Evolutionary conservation across 2,888 invertebrate genomes (phyloP), one percentile per base, ranked within the genome.

Genomic region (Torymus aiolomorphi): DNA sequence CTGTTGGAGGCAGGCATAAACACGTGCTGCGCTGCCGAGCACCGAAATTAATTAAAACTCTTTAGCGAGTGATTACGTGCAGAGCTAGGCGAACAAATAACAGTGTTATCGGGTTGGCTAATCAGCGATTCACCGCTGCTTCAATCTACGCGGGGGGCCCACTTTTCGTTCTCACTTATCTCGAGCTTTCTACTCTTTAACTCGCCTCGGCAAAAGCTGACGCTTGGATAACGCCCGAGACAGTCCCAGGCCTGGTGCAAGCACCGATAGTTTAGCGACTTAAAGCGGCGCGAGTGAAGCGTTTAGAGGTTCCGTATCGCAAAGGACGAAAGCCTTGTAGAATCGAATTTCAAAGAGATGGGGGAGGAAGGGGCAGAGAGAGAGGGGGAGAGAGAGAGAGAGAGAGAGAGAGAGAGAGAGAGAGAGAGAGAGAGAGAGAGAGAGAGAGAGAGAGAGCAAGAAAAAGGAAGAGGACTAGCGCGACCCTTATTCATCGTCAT

Each of bases 11-110:
- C 66, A 20, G 54, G 59, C 56, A 74, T 82, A 77, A 80, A 81
- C 61, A 73, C 18, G 57, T 54, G 42, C 14, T 31, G 1, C 14
- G 18, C n/a, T 31, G 2, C 56, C 16, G 49, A 10, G 13, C 49
- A 16, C 31, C 67, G 77, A 80, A 82, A 82, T 82, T 80, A 80
- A 82, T 82, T 82, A 80, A 82, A 82, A 82, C 80, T 82, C 80
- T 82, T 80, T 77, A 82, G 82, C 67, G 77, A 62, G 79, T 79
- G 79, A 81, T 81, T 76, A 76, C 81, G 72, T 67, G 81, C 54
- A 54, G 72, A 65, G 75, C 63, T 66, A 42, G 59, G 61, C 16
- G 51, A 31, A 56, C 61, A 18, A 63, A 49, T 57, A 63, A 59
- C 42, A 51, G 62, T 18, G 10, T 24, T 80, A 80, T 80, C 80